Conservation (phyloP, 2,797 vertebrate species). For the Oceanodroma leucorhoa region DNA sequence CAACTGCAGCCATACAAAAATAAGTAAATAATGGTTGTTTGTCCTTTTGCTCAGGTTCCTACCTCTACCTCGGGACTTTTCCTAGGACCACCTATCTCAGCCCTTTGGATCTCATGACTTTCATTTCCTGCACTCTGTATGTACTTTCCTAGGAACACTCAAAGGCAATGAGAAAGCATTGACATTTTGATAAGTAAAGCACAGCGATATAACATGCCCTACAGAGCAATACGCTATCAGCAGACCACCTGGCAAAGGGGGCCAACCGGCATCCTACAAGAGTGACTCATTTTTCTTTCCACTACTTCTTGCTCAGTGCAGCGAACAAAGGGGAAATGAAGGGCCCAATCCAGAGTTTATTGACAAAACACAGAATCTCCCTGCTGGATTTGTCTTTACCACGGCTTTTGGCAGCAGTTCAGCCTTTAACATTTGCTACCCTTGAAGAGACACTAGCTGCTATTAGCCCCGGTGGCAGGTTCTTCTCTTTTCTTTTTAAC, state of each 20-base stretch:
- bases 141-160: constrained; percentile 26
- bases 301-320: neutral
- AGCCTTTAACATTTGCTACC: neutral
- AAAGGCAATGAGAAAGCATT: constrained; percentile 36
- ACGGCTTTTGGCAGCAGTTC: neutral
- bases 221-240: neutral
- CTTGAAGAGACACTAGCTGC: neutral
- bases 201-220: neutral
- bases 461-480: neutral
- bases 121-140: neutral
- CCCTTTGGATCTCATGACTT: constrained; percentile 13
- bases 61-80: neutral
- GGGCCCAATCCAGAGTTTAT: neutral
- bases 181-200: constrained; percentile 58
- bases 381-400: neutral
- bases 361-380: neutral
- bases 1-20: neutral
- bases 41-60: neutral
- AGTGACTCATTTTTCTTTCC: neutral
- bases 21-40: neutral
- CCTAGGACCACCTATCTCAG: neutral
- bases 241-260: neutral
- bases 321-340: neutral
- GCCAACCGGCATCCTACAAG: neutral
- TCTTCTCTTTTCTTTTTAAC: constrained; percentile 7